Base-by-base conservation (phyloP, 2,888 invertebrate genomes). In the Thera obeliscata region DNA sequence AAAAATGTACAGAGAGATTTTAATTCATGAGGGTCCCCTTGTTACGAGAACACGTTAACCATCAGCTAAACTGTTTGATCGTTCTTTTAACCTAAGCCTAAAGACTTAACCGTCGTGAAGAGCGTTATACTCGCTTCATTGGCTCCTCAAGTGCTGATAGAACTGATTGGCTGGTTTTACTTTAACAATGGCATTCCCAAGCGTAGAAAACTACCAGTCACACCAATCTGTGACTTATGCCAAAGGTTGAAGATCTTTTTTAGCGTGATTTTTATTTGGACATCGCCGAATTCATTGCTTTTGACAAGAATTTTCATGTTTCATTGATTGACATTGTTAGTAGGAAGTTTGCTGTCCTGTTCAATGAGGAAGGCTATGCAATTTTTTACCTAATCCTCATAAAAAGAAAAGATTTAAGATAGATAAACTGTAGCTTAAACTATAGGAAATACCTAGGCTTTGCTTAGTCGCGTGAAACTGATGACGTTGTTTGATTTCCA, bases 271-370 rank as follows among this genome's bases (percentile, higher is more conserved):
- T 71, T 65, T 81, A 69, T 70, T 69, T 70, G 72, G 75, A 70
- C 74, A 72, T 80, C 73, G 71, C 70, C 74, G 78, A 71, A 84
- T 84, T 85, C 83, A 87, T 81, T 86, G 87, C 88, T 89, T 86
- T 91, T 90, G 88, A 84, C 76, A 79, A 22, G 88, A 87, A 89
- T 91, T 70, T 91, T 92, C 83, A 88, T 90, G 91, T 90, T 88
- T 89, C 89, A 89, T 87, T 91, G 92, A 91, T 91, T 92, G 88
- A 84, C 87, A 89, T 91, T 92, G 91, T 90, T 87, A 87, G 9
- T 5, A 33, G 2, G 5, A 38, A 9, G 62, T 56, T 61, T 61
- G 52, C 22, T 52, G 3, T 41, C 43, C 41, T 41, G 36, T 35
- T 54, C n/a, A 2, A 2, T 46, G 9, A 9, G 52, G 7, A 8